Evolutionary conservation across 2,888 invertebrate genomes (phyloP).

Genomic region (Eupithecia subumbrata): DNA sequence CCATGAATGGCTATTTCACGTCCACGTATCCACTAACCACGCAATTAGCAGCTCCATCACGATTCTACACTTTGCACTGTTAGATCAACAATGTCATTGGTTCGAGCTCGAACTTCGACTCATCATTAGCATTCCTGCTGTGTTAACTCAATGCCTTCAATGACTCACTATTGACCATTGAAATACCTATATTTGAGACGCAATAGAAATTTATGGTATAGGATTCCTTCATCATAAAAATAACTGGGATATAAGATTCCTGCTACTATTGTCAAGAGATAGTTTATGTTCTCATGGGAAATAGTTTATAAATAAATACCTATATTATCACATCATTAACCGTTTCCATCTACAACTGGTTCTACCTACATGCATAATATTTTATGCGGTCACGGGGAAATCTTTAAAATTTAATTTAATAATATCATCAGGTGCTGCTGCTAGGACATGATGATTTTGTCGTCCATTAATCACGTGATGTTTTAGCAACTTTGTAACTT

Average conservation of each 20-base stretch:
- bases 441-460: not conserved
- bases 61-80: slow-evolving; percentile 38
- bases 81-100: slow-evolving; percentile 41
- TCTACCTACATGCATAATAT: not conserved
- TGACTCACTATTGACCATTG: slow-evolving; percentile 58
- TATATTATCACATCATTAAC: not conserved
- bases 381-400: not conserved
- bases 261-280: not conserved
- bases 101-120: slow-evolving; percentile 19
- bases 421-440: not conserved
- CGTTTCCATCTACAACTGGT: not conserved
- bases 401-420: not conserved
- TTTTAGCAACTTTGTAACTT: too few relatives aligned
- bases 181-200: slow-evolving; percentile 35
- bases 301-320: not conserved
- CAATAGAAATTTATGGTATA: slow-evolving; percentile 22
- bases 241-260: not conserved
- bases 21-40: slow-evolving; percentile 45
- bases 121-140: slow-evolving; percentile 61
- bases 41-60: slow-evolving; percentile 29
- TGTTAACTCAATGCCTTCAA: slow-evolving; percentile 65
- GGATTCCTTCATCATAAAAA: slow-evolving; percentile 19
- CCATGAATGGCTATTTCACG: slow-evolving; percentile 55
- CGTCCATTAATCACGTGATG: too few relatives aligned
- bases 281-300: not conserved